These are phyloP conservation scores for Myrmecobius fasciatus DNA, from an alignment of 2,113 vertebrate genomes.

Conservation along the genomic window DNA sequence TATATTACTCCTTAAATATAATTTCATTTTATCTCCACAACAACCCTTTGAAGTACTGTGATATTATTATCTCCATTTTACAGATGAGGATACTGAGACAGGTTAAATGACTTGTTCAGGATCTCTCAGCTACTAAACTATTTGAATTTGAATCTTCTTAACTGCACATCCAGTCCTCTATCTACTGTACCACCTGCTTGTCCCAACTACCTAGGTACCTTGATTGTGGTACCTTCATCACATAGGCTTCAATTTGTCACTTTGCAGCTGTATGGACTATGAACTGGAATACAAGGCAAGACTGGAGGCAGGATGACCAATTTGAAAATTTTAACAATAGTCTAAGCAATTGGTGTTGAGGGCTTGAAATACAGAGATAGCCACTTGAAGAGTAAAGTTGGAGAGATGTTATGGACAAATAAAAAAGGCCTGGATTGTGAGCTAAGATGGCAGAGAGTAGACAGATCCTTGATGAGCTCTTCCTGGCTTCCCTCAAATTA, in stretches of 20 bases:
- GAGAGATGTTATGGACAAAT: not conserved
- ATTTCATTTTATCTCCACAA: not conserved
- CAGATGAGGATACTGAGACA: not conserved
- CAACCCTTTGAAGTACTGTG: not conserved
- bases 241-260: not conserved
- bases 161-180: not conserved
- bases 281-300: not conserved
- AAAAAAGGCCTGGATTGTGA: not conserved
- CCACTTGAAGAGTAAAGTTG: not conserved
- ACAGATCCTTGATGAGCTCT: too few relatives aligned
- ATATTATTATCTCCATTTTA: not conserved
- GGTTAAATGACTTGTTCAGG: not conserved
- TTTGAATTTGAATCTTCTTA: not conserved
- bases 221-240: not conserved
- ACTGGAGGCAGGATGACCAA: not conserved
- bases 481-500: too few relatives aligned
- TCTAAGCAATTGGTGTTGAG: not conserved
- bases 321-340: not conserved
- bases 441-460: too few relatives aligned
- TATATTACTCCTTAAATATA: not conserved
- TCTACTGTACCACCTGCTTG: not conserved
- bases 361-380: not conserved
- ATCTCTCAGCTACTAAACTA: not conserved
- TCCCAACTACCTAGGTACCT: not conserved
- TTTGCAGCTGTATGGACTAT: not conserved